Base-by-base conservation (phyloP, 92 coral and sea anemone genomes). In the Galaxea fascicularis region DNA sequence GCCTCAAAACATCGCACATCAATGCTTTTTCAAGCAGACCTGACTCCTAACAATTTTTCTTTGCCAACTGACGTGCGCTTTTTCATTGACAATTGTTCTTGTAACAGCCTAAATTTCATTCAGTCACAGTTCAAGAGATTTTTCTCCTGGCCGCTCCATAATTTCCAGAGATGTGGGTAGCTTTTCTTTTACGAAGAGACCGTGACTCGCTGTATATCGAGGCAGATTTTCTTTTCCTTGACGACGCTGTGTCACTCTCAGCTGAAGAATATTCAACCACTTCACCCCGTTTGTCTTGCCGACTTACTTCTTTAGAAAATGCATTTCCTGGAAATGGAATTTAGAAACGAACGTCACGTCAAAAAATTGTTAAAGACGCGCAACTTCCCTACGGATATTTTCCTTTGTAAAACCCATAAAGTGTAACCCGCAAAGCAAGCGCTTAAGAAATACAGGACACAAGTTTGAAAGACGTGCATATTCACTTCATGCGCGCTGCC, bases 271-370 rank as follows among this genome's bases (percentile, higher is more conserved):
- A 56, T 0, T 76, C 46, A 4, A n/a, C 52, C 20, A 30, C 16
- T 10, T 11, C 18, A 4, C 46, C 73, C n/a, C 18, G 28, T 30
- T 57, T 5, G 22, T 65, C 75, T 51, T 79, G 74, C 0, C 53
- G 49, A 45, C 51, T 15, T 0, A 79, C 84, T 28, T 74, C 74
- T 52, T 79, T 22, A 9, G 84, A 65, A 31, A 79, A 79, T 20
- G 58, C 53, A 53, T 79, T 79, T 51, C 62, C 84, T 79, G 13
- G 51, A 79, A 66, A 66, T 16, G 15, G 44, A 49, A 27, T 9
- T 1, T 53, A 54, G n/a, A 39, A 14, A 11, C 26, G 13, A 35
- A 76, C 0, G 0, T 20, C 4, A 1, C 28, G 13, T 74, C 7
- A 25, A 51, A 21, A 15, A n/a, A 73, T n/a, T 47, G 57, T 4